Base-by-base conservation (phyloP, 2,888 invertebrate genomes). In the Orchestes rusci region DNA sequence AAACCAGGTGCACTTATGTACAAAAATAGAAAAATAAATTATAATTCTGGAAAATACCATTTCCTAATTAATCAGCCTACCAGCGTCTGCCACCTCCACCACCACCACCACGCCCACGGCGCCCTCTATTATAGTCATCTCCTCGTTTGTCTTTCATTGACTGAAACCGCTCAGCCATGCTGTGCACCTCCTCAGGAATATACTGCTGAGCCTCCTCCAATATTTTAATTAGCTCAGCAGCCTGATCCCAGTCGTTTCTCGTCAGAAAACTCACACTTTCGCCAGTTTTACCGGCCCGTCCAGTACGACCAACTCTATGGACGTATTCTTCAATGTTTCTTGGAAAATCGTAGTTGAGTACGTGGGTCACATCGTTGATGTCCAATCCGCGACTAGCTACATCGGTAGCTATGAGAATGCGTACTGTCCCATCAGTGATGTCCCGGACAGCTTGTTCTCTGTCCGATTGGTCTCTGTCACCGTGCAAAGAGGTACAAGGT, bases 251-350 rank as follows among this genome's bases (percentile, higher is more conserved):
- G 66, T 95, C 92, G 17, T 70, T 70, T 29, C 84, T 73, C 0
- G 92, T 81, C 51, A 96, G 71, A 56, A 87, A 82, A 41, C 90
- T 87, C 23, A 94, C 77, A 0, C 93, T 82, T 39, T 79, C 79
- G 0, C 96, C 95, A 0, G 76, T 79, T 47, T 79, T 78, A 12
- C 95, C 95, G 12, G 96, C 95, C 45, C 95, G 76, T 0, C 95
- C 96, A 0, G 95, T 96, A 48, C 96, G 77, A 0, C 95, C 95
- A n/a, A 96, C 90, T 48, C 95, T 76, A 64, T 96, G 95, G 1
- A 92, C 92, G 69, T 95, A 96, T 60, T 96, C 95, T 65, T 95
- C 95, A 58, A 95, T 90, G 59, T 93, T 90, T 12, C 84, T 76
- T 0, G 95, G 95, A 60, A 95, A 94, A 67, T 96, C 95, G 58